Percentiles rank a stretch among this genome's conserved stretches.
Conservation (phyloP, 1,140 invertebrate species). For the Lutraria rhynchaena region DNA sequence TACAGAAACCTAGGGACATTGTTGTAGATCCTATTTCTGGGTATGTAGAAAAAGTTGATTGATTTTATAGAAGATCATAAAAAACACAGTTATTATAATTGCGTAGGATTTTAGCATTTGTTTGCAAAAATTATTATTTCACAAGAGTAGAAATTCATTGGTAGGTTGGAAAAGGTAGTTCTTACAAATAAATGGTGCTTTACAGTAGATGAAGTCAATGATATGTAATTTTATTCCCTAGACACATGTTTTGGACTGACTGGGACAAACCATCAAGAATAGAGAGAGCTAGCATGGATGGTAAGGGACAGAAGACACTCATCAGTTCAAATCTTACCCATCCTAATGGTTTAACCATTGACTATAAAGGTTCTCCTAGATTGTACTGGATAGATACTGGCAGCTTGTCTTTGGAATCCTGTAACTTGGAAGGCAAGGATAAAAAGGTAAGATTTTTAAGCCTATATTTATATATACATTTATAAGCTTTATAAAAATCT, state of each 20-base stretch:
- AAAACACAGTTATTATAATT: no score
- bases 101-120: no score
- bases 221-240: conserved; percentile 61
- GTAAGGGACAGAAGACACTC: conserved; percentile 86
- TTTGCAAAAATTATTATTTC: no score
- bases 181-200: no score
- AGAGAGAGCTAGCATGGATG: conserved; percentile 98
- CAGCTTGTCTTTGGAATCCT: conserved; percentile 77
- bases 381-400: conserved; percentile 97
- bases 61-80: no score
- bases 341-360: conserved; percentile 87
- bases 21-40: conserved; percentile 94
- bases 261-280: conserved; percentile 99
- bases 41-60: no score
- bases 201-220: no score
- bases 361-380: conserved; percentile 88
- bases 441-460: conserved; percentile 80
- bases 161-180: no score
- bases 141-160: no score
- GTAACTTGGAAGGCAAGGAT: conserved; percentile 68
- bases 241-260: conserved; percentile 97
- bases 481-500: no score
- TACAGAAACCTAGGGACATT: conserved; percentile 96
- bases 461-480: no score
- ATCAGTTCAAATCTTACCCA: conserved; percentile 84